Conservation (phyloP, 2,113 vertebrate genomes). For the Rhinopomastus cyanomelas region DNA sequence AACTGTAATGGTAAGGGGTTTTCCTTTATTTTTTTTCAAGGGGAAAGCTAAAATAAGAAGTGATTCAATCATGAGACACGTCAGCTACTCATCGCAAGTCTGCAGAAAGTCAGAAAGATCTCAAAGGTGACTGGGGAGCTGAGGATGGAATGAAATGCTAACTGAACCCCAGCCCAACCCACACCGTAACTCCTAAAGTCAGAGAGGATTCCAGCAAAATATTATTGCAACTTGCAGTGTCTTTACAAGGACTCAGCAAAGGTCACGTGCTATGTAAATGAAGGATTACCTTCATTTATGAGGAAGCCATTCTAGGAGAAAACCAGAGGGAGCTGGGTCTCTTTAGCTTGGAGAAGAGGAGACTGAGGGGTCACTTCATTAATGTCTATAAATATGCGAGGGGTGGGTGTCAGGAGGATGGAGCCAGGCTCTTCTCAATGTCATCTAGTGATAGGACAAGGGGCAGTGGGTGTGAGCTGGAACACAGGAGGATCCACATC, state of each 20-base stretch:
- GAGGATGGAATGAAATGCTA: neutral
- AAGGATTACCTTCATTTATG: slow-evolving; percentile 3
- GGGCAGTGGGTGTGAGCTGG: too few species aligned
- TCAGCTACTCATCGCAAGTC: neutral
- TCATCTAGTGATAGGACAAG: too few species aligned
- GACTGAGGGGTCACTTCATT: too few species aligned
- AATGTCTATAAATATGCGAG: too few species aligned
- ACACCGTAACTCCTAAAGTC: neutral
- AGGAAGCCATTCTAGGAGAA: neutral
- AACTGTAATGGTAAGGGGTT: neutral
- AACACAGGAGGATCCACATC: too few species aligned
- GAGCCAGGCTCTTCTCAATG: too few species aligned
- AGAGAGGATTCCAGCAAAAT: neutral
- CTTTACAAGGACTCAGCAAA: neutral
- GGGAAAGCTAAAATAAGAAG: slow-evolving; percentile 15
- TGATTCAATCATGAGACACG: neutral
- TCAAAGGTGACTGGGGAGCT: neutral
- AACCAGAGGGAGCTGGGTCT: too few species aligned
- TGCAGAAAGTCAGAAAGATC: neutral
- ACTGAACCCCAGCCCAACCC: slow-evolving; percentile 23
- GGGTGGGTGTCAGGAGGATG: too few species aligned
- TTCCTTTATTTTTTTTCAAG: neutral
- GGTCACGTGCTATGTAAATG: neutral
- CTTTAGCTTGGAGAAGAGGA: too few species aligned
- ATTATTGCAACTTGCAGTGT: neutral